Evolutionary conservation across 2,797 vertebrate species (phyloP), one percentile per base, ranked within the genome.

Genomic region (Lophotriccus pileatus): DNA sequence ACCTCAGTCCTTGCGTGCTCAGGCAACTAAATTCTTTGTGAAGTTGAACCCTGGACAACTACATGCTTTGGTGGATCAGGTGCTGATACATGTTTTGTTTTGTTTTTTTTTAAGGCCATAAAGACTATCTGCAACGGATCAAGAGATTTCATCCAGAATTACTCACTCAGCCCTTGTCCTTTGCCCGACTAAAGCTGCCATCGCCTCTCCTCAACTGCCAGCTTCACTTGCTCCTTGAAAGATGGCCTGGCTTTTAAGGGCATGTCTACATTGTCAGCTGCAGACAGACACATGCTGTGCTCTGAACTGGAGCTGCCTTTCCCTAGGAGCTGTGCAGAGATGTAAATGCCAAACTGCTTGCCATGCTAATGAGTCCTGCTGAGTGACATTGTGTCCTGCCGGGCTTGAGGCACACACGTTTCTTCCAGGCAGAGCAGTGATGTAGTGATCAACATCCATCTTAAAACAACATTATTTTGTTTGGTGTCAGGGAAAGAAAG

Each of bases 311-410:
- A 84, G 69, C 58, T 81, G 52, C 58, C 53, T 72, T 88, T 69
- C 62, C 46, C 74, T 23, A 9, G 55, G 80, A 92, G 69, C 14
- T 14, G n/a, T 13, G 53, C 66, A 34, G 63, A 58, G 37, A 67
- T 27, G 78, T 63, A 92, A 94, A 96, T 60, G 41, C 60, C 84
- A 70, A 90, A 37, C 43, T 62, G 14, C 63, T 82, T 89, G 81
- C 75, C 91, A 49, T 47, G 44, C 41, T 94, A 93, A 96, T 91
- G 94, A 87, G 63, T 92, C 87, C 95, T 89, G 75, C 91, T 93
- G 92, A 76, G 91, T 67, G 70, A 96, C 92, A 74, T 41, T 13
- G 43, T 80, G 84, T 82, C 87, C 75, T 90, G 43, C 59, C 0
- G 2, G 52, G 67, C 53, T 92, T 72, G 21, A 73, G 81, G 81